These are phyloP conservation scores for Tangara arthus DNA, from an alignment of 2,797 vertebrate genomes.

Conservation along the genomic window DNA sequence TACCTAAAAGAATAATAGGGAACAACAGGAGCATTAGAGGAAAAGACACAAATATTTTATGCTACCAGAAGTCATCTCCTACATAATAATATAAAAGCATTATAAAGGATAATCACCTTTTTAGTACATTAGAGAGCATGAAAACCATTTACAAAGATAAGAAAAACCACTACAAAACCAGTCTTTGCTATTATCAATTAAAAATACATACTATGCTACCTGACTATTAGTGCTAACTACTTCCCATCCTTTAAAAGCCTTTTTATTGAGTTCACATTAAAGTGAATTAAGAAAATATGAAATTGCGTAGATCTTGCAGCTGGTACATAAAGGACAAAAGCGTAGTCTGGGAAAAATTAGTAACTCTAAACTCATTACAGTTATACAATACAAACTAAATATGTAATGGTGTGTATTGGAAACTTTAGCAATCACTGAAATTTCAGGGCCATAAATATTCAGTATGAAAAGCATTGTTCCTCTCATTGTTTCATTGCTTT, in stretches of 20 bases:
- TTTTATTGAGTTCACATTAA: neutral
- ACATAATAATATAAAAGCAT: neutral
- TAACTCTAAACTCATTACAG: neutral
- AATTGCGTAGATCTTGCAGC: neutral
- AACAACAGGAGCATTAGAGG: neutral
- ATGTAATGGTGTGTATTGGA: neutral
- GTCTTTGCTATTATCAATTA: neutral
- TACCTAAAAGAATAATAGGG: neutral
- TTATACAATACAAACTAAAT: neutral
- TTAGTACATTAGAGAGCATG: neutral
- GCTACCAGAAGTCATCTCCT: neutral
- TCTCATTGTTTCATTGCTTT: neutral
- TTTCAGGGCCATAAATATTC: neutral
- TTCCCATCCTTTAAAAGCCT: neutral
- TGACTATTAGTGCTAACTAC: neutral
- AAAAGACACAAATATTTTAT: neutral
- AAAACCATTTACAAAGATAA: slow-evolving; percentile 1
- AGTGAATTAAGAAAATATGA: neutral
- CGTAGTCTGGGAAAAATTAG: neutral
- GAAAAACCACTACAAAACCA: neutral
- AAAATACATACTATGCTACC: neutral
- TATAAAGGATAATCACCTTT: neutral
- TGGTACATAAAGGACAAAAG: neutral
- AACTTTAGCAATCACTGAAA: neutral
- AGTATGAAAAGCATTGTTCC: neutral